Percentiles rank a stretch among this genome's conserved stretches.
phyloP scores from a whole-genome alignment of 2,797 vertebrate species.

The Acrocephalus scirpaceus region DNA sequence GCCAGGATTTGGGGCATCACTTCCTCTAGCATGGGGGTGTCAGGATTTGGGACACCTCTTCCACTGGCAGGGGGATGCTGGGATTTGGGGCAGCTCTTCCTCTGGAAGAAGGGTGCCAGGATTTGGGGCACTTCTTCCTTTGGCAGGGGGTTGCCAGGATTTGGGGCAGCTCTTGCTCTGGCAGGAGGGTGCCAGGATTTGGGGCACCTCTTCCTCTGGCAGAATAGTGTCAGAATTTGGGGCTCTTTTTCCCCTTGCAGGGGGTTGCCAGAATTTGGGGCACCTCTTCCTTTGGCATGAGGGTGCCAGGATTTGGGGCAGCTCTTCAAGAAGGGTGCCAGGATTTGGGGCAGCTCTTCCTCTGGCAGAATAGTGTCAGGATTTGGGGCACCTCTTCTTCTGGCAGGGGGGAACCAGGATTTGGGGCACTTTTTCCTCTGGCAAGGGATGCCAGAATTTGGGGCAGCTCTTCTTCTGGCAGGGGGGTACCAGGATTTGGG shows the following conservation, averaged over 20 bases:
- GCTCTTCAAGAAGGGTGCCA: fast-evolving
- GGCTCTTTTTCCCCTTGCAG: no score
- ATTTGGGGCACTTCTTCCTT: background rate
- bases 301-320: background rate
- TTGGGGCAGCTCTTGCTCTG: background rate
- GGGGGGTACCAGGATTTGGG: background rate
- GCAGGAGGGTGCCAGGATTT: background rate
- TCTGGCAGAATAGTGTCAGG: fast-evolving
- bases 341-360: background rate
- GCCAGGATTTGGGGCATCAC: background rate
- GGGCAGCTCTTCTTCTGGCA: background rate
- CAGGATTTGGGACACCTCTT: background rate
- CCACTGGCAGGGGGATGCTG: fast-evolving
- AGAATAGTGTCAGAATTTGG: background rate
- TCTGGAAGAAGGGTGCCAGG: background rate
- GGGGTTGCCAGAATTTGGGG: no score
- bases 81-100: background rate
- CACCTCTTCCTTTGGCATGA: no score
- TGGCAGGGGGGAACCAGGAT: fast-evolving
- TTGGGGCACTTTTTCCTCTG: background rate
- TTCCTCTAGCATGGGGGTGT: fast-evolving
- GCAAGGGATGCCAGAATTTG: background rate
- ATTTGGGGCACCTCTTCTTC: background rate
- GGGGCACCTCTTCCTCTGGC: no score
- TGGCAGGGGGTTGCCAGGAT: background rate